Conservation (phyloP, 1,140 invertebrate genomes). For the Chrysoperla carnea region DNA sequence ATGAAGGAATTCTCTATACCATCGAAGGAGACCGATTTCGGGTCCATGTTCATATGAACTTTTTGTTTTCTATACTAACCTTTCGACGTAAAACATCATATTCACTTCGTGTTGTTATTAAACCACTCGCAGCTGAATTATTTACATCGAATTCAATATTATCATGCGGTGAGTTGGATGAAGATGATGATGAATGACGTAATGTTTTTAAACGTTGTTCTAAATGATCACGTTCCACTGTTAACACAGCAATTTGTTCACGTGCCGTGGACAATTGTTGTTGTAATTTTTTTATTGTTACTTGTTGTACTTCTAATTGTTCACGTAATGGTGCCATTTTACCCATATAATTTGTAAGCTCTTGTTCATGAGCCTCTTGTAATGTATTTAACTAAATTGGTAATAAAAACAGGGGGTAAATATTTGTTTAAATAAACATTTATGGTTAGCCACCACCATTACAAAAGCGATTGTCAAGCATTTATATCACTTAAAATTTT, state of each 20-base stretch:
- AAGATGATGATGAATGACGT: not conserved
- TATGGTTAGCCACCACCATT: not conserved
- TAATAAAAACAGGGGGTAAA: not conserved
- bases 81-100: no score
- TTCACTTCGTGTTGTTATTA: no score
- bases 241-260: slow-evolving; percentile 32
- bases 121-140: no score
- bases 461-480: no score
- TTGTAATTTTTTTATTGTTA: slow-evolving; percentile 32
- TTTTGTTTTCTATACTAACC: no score
- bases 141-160: slow-evolving; percentile 6
- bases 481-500: no score
- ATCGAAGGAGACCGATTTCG: no score
- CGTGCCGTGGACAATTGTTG: slow-evolving; percentile 30
- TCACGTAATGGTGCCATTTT: slow-evolving; percentile 32
- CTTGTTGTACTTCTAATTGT: slow-evolving; percentile 30
- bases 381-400: slow-evolving; percentile 42
- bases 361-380: slow-evolving; percentile 58
- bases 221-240: slow-evolving; percentile 36
- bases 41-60: no score
- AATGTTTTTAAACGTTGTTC: slow-evolving; percentile 21
- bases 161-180: not conserved
- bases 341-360: slow-evolving; percentile 40
- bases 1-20: no score
- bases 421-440: not conserved